Evolutionary conservation across 2,888 invertebrate species (phyloP).

Genomic region (Eristalis pertinax): DNA sequence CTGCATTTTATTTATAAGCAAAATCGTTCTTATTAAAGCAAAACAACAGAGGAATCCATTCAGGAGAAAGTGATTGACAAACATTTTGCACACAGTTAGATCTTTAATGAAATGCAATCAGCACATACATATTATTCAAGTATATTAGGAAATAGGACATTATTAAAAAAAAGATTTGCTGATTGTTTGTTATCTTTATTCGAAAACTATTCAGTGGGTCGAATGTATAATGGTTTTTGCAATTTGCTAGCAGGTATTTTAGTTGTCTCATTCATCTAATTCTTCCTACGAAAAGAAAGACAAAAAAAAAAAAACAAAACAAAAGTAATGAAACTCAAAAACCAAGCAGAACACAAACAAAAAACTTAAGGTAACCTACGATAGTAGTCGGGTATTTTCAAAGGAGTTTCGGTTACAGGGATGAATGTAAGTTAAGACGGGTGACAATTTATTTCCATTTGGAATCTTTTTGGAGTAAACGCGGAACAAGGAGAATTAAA

Average conservation of each 20-base stretch:
- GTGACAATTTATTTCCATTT: too few relatives aligned
- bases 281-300: constrained; percentile 32
- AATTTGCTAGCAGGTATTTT: constrained; percentile 47
- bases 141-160: background rate
- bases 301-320: constrained; percentile 7
- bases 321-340: constrained; percentile 2
- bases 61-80: constrained; percentile 26
- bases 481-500: too few relatives aligned
- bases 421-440: background rate
- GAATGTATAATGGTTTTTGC: constrained; percentile 11
- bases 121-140: background rate
- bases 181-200: constrained; percentile 9
- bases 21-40: constrained; percentile 4
- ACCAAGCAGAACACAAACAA: background rate
- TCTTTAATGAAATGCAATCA: constrained; percentile 31
- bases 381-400: background rate
- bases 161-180: constrained; percentile 11
- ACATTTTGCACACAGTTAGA: constrained; percentile 40
- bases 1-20: constrained; percentile 14
- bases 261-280: constrained; percentile 37
- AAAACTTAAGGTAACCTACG: background rate
- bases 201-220: background rate
- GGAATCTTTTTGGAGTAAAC: too few relatives aligned
- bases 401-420: background rate
- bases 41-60: background rate